A percentile compares a stretch with the other conserved stretches of the same genome.
Conservation (phyloP, 2,113 vertebrate genomes). For the Copsychus sechellarum region DNA sequence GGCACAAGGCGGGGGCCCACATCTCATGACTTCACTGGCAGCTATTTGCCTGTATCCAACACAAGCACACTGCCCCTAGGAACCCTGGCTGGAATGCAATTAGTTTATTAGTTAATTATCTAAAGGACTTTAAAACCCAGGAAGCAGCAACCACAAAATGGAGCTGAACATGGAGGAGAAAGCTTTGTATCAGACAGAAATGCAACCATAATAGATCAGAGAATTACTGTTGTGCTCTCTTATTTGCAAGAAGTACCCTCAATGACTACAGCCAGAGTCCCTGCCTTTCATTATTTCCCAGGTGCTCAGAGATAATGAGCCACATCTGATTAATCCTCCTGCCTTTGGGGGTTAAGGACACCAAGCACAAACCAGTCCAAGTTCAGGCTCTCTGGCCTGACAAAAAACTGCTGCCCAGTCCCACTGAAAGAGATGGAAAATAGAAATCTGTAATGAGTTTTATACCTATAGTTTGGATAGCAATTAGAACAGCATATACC, state of each 20-base stretch:
- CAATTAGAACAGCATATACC: neutral
- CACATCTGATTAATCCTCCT: neutral
- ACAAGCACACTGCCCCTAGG: rapidly evolving
- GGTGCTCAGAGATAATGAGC: neutral
- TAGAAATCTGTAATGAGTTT: neutral
- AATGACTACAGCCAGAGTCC: neutral
- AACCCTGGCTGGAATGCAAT: neutral
- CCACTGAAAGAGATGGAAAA: neutral
- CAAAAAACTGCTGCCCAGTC: neutral
- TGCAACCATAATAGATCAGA: neutral
- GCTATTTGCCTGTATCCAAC: neutral
- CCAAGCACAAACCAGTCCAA: neutral
- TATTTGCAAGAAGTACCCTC: neutral
- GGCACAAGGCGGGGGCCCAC: neutral
- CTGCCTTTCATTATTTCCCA: neutral
- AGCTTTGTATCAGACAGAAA: neutral
- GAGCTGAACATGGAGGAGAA: neutral
- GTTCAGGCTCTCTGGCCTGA: neutral
- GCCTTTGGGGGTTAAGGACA: neutral
- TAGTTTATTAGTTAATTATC: neutral
- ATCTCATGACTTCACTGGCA: neutral
- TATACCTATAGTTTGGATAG: neutral
- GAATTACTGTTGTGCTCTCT: neutral
- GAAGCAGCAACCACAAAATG: neutral
- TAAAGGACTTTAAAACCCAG: neutral